Percentiles rank a stretch among this genome's conserved stretches.
phyloP scores from a whole-genome alignment of 2,888 invertebrate genomes.

The Philaethria dido region DNA sequence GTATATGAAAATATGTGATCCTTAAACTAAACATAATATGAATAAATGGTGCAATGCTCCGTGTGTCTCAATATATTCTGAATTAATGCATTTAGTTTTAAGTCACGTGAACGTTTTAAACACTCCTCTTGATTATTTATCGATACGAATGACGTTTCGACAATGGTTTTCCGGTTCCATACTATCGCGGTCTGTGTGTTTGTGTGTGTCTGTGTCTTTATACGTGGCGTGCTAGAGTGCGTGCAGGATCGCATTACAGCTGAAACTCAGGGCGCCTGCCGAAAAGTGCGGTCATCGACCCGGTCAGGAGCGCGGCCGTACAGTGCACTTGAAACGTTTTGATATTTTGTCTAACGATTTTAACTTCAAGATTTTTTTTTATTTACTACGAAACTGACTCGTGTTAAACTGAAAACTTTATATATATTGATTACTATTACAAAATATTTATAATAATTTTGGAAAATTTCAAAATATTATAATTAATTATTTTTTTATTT shows the following conservation, averaged over 20 bases:
- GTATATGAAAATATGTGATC: slow-evolving; percentile 1
- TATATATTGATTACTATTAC: neutral
- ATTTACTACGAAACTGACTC: neutral
- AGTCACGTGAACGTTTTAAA: slow-evolving; percentile 45
- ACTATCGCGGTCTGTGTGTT: slow-evolving; percentile 37
- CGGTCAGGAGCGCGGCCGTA: slow-evolving; percentile 74
- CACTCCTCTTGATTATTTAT: slow-evolving; percentile 48
- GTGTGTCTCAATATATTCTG: slow-evolving; percentile 35
- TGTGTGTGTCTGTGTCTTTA: slow-evolving; percentile 46
- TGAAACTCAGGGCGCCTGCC: slow-evolving; percentile 82
- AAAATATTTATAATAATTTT: neutral
- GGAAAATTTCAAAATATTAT: neutral
- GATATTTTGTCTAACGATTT: slow-evolving; percentile 59
- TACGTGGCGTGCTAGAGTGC: slow-evolving; percentile 55
- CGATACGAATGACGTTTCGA: slow-evolving; percentile 55
- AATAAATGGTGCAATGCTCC: slow-evolving; percentile 27
- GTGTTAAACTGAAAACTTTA: too few species aligned
- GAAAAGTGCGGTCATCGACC: slow-evolving; percentile 81
- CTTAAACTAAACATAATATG: slow-evolving; percentile 15
- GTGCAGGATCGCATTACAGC: slow-evolving; percentile 81
- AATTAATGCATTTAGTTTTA: slow-evolving; percentile 38
- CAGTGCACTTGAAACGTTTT: slow-evolving; percentile 53
- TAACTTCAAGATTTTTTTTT: slow-evolving; percentile 36
- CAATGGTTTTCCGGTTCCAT: slow-evolving; percentile 59
- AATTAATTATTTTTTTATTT: neutral